A percentile compares a stretch with the other conserved stretches of the same genome.
These are phyloP conservation scores for Listrodromus nycthemerus DNA, from an alignment of 2,888 invertebrate species.

Conservation along the genomic window DNA sequence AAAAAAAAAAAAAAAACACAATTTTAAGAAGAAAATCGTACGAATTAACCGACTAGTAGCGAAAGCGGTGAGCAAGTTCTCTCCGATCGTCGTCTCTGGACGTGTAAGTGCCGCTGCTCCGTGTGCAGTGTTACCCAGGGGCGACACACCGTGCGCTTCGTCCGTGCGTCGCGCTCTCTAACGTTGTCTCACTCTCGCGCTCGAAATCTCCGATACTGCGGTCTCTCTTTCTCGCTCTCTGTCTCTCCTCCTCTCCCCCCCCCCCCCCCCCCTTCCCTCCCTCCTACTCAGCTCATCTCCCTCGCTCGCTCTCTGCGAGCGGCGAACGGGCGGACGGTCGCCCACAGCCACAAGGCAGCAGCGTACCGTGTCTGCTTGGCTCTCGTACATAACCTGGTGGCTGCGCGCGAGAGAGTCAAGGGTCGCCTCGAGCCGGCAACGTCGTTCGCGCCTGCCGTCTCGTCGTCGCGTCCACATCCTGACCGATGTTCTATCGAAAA, in stretches of 20 bases:
- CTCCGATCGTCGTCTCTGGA: slow-evolving; percentile 51
- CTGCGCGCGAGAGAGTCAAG: slow-evolving; percentile 67
- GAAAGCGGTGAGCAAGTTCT: slow-evolving; percentile 42
- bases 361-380: slow-evolving; percentile 60
- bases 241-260: slow-evolving; percentile 26
- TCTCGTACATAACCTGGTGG: slow-evolving; percentile 64
- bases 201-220: slow-evolving; percentile 22
- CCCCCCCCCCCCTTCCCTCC: slow-evolving; percentile 38
- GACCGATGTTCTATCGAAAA: slow-evolving; percentile 41
- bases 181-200: slow-evolving; percentile 38
- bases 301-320: slow-evolving; percentile 59
- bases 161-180: slow-evolving; percentile 8
- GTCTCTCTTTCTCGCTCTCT: slow-evolving; percentile 4
- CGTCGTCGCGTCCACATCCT: slow-evolving; percentile 62
- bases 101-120: slow-evolving; percentile 65
- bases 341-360: slow-evolving; percentile 68
- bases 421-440: slow-evolving; percentile 68
- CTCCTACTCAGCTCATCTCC: slow-evolving; percentile 15
- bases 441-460: slow-evolving; percentile 67
- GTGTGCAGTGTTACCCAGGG: slow-evolving; percentile 67
- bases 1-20: neutral
- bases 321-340: slow-evolving; percentile 61
- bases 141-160: slow-evolving; percentile 54
- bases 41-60: slow-evolving; percentile 6
- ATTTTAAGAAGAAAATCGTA: neutral